phyloP scores from a whole-genome alignment of 1,140 invertebrate species.

The Pseudomyrmex gracilis region DNA sequence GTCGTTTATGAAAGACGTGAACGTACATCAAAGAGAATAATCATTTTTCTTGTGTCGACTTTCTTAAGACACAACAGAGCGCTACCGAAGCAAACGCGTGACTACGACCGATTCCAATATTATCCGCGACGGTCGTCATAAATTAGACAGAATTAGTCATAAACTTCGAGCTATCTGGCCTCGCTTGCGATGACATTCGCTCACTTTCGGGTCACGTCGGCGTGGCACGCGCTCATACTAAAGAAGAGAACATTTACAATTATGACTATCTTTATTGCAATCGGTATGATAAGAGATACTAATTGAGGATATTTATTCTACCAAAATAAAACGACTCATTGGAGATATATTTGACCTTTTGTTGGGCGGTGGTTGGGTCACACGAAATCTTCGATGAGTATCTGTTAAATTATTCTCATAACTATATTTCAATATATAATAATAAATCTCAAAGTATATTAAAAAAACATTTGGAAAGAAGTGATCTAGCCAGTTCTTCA shows the following conservation, averaged over 20 bases:
- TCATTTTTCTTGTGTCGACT: conserved; percentile 15
- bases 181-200: conserved; percentile 43
- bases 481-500: no score
- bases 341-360: not conserved
- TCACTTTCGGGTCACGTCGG: conserved; percentile 53
- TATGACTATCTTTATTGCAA: conserved; percentile 44
- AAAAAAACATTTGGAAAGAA: no score
- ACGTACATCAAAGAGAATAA: not conserved
- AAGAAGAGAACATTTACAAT: conserved; percentile 48
- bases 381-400: no score
- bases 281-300: not conserved
- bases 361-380: not conserved
- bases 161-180: conserved; percentile 67
- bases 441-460: no score
- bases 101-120: conserved; percentile 67
- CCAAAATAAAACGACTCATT: not conserved
- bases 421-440: no score
- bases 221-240: conserved; percentile 19
- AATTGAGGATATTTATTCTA: conserved; percentile 6
- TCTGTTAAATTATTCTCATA: no score
- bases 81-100: conserved; percentile 56
- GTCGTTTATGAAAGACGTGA: not conserved
- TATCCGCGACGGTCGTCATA: conserved; percentile 59
- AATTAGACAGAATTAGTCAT: conserved; percentile 70
- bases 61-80: conserved; percentile 16